Evolutionary conservation across 2,888 invertebrate species (phyloP).

Genomic region (Parascotia fuliginaria): DNA sequence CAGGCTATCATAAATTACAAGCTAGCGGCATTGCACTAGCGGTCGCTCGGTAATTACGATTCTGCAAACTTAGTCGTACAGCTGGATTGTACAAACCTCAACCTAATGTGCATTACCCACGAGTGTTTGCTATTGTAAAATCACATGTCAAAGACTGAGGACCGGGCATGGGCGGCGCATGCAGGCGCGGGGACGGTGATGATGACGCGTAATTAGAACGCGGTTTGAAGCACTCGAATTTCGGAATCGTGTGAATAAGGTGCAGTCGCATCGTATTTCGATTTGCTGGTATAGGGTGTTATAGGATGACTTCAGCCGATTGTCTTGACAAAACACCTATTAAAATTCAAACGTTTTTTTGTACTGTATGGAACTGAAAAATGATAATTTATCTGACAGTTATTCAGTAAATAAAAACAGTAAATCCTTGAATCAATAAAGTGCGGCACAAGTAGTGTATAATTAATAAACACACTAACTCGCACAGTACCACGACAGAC

Average conservation of each 20-base stretch:
- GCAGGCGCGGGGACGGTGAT: slow-evolving; percentile 47
- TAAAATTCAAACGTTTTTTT: too few relatives aligned
- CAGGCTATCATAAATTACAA: slow-evolving; percentile 73
- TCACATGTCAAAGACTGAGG: slow-evolving; percentile 22
- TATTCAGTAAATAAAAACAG: too few relatives aligned
- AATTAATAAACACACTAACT: slow-evolving; percentile 16
- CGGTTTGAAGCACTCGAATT: slow-evolving; percentile 35
- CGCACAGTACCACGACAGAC: slow-evolving; percentile 5
- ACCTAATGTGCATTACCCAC: not conserved
- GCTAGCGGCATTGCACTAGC: slow-evolving; percentile 47
- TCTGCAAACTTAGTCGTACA: slow-evolving; percentile 23
- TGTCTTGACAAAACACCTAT: too few relatives aligned
- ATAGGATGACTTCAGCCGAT: too few relatives aligned
- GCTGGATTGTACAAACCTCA: slow-evolving; percentile 4
- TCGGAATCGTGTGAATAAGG: slow-evolving; percentile 26
- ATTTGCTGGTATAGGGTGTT: slow-evolving; percentile 6
- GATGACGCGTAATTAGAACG: slow-evolving; percentile 53
- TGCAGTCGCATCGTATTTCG: slow-evolving; percentile 27
- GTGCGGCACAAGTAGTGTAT: too few relatives aligned
- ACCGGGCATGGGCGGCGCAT: slow-evolving; percentile 38
- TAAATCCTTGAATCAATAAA: too few relatives aligned
- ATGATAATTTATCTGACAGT: too few relatives aligned
- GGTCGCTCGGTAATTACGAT: slow-evolving; percentile 41
- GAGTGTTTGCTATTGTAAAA: not conserved
- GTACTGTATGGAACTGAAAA: too few relatives aligned